Evolutionary conservation across 2,797 vertebrate species (phyloP).

Genomic region (Sebastes kiyomatsui): DNA sequence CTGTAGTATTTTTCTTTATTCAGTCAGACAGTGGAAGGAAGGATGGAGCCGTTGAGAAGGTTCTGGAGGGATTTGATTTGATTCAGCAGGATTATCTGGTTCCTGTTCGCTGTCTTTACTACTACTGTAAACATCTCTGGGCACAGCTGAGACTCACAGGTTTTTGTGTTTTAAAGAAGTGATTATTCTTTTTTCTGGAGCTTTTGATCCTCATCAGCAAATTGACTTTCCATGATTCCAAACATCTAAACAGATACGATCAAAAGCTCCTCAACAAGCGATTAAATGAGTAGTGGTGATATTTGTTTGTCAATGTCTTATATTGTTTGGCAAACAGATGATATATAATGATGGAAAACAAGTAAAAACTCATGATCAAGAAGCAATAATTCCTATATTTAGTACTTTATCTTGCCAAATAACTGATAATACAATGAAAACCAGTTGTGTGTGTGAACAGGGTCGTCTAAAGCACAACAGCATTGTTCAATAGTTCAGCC

Average conservation of each 20-base stretch:
- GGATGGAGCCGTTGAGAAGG: slow-evolving; percentile 8
- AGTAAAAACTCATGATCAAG: not conserved
- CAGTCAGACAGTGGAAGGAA: not conserved
- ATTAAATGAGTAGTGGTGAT: not conserved
- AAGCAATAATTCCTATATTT: not conserved
- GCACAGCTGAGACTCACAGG: not conserved
- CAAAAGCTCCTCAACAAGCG: not conserved
- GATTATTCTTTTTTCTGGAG: not conserved
- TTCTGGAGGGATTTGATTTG: slow-evolving; percentile 32
- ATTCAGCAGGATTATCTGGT: slow-evolving; percentile 38
- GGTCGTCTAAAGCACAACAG: not conserved
- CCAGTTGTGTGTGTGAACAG: not conserved
- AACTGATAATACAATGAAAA: not conserved
- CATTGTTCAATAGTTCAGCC: not conserved
- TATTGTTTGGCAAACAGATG: not conserved
- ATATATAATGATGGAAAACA: not conserved
- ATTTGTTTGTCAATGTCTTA: not conserved
- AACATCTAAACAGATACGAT: not conserved
- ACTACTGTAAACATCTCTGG: not conserved
- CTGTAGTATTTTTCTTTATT: not conserved
- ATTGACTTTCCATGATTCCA: not conserved
- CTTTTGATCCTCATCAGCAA: not conserved
- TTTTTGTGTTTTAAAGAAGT: not conserved
- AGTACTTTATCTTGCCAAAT: too few relatives aligned
- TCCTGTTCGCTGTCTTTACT: not conserved